Evolutionary conservation across 2,797 vertebrate species (phyloP), one percentile per base, ranked within the genome.

Genomic region (Rhinoraja longicauda): DNA sequence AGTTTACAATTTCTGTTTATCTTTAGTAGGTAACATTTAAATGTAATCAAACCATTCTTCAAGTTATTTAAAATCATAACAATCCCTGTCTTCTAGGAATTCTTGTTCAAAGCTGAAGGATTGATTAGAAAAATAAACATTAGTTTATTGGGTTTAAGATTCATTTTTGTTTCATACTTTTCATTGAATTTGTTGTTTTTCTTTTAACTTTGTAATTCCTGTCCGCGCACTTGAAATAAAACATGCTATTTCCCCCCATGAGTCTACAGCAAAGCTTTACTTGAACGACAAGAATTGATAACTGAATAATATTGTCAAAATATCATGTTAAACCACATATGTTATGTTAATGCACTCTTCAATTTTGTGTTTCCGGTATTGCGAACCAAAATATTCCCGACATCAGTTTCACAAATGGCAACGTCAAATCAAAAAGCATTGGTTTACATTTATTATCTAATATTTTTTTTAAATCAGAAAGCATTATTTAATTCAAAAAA

Each of bases 41-140:
- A 97, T 97, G 97, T 95, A 97, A 97, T 97, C 97, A 98, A 98
- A 96, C 96, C 96, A 98, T 98, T 98, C 98, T 98, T 96, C 96
- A 95, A 95, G 96, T 96, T 96, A 96, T 97, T 97, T 96, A 96
- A 97, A 97, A 92, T 75, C 70, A 36, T 64, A 91, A 53, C 90
- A 92, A 92, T 39, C 72, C 64, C 53, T 75, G 90, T 70, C 39
- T 73, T 53, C 26, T 72, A 70, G 29, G 72, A 73, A 73, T 92
- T 70, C 13, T 12, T 53, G 67, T 45, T 45, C 90, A 92, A 26
- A 92, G 70, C 29, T 45, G 90, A 92, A 75, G 90, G 21, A 75
- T 73, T 45, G 75, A 75, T 53, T 92, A 53, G 39, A 24, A 75
- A 9, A 17, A 75, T 29, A 45, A 73, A 73, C 36, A 88, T 75